A percentile compares a stretch with the other conserved stretches of the same genome.
These are phyloP conservation scores for Vanacampus margaritifer DNA, from an alignment of 2,113 vertebrate genomes.

Conservation along the genomic window DNA sequence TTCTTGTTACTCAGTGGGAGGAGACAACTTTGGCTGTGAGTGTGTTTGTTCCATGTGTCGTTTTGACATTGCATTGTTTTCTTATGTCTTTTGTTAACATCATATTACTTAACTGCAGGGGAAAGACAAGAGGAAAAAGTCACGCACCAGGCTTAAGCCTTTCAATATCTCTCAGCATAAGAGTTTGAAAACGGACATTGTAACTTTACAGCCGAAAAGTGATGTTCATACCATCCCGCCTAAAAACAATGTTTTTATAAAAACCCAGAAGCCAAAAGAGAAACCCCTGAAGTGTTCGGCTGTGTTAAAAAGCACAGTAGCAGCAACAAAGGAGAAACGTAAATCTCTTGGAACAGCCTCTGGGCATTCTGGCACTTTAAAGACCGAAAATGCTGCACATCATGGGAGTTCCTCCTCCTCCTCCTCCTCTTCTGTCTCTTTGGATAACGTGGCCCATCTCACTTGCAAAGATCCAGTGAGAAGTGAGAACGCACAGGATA, in stretches of 20 bases:
- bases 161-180: conserved; percentile 65
- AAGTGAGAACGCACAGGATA: neutral
- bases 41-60: neutral
- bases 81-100: conserved; percentile 3
- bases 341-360: conserved; percentile 10
- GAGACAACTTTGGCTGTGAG: conserved; percentile 66
- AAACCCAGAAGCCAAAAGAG: conserved; percentile 17
- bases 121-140: conserved; percentile 66
- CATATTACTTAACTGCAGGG: conserved; percentile 46
- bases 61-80: neutral
- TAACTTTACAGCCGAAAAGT: conserved; percentile 13
- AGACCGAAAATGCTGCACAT: conserved; percentile 5
- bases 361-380: conserved; percentile 7
- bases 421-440: conserved; percentile 14
- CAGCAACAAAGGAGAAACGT: neutral
- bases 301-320: neutral
- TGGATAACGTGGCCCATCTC: conserved; percentile 48
- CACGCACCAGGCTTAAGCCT: conserved; percentile 63
- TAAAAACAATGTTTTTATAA: conserved; percentile 15
- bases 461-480: conserved; percentile 48
- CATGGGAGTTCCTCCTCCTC: neutral
- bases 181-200: conserved; percentile 11
- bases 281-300: conserved; percentile 16
- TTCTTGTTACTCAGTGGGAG: conserved; percentile 60
- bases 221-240: conserved; percentile 2